Evolutionary conservation across 2,113 vertebrate species (phyloP), one percentile per base, ranked within the genome.

Genomic region (Hiodon alosoides): DNA sequence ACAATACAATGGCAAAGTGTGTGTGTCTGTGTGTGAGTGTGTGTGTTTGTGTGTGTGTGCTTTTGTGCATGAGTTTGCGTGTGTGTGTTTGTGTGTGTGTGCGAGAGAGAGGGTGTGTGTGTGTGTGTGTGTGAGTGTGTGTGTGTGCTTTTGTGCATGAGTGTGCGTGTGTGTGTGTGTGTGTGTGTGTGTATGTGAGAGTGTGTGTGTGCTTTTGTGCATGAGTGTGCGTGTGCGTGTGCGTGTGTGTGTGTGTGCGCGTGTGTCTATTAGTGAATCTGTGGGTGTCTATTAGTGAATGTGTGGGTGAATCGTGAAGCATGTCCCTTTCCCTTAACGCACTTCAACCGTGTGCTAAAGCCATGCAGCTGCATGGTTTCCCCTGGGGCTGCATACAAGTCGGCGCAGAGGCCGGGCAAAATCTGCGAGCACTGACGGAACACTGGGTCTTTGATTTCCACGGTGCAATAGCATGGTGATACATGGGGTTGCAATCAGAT

Each of bases 191-290:
- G 31, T 31, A 2, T 31, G 31, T 31, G 31, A 1, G 31, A 1
- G 31, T 31, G 31, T 31, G 31, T 31, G 31, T 2, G 31, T 2
- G 31, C 31, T 31, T 31, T 31, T 31, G 31, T 31, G 31, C 31
- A 31, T 31, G 31, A 31, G 31, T 31, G 31, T 31, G 31, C 31
- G 2, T 31, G 4, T 5, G 13, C 13, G 16, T 48, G 54, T 2
- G 8, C 65, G 16, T 60, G n/a, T 74, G 10, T 74, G 58, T 71
- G 64, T 57, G 72, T 73, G 58, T 50, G 59, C 66, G 31, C 31
- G 31, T 31, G 31, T 31, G 31, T 31, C 31, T 31, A 31, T 31
- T 31, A 31, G 31, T 31, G 64, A 5, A 7, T 17, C 6, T 65
- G 62, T 65, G 17, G 3, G 1, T 46, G 16, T 65, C 17, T 46